Conservation (phyloP, 1,140 invertebrate genomes). For the Heliconius eleuchia region DNA sequence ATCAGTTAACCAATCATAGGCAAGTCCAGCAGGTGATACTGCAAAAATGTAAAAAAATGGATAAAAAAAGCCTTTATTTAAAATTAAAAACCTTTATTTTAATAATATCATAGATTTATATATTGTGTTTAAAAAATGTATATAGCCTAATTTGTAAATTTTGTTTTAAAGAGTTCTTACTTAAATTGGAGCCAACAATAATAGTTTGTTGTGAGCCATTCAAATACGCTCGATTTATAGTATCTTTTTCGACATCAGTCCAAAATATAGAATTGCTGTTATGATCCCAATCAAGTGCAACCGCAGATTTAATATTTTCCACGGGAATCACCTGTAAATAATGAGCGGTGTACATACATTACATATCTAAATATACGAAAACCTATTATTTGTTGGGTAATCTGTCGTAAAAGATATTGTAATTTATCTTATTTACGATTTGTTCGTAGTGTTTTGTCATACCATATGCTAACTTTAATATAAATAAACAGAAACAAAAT, state of each 20-base stretch:
- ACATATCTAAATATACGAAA: neutral
- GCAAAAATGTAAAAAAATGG: constrained; percentile 16
- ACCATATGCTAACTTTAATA: neutral
- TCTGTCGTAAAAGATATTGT: neutral
- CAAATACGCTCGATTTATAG: constrained; percentile 89
- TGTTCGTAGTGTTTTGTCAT: too few relatives aligned
- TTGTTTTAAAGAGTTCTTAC: constrained; percentile 69
- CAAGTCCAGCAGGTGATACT: constrained; percentile 89
- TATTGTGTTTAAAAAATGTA: too few relatives aligned
- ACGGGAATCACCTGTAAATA: constrained; percentile 85
- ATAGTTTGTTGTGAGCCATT: constrained; percentile 90
- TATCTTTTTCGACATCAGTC: constrained; percentile 92
- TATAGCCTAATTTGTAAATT: neutral
- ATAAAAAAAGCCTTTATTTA: too few relatives aligned
- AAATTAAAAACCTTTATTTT: too few relatives aligned
- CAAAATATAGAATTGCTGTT: constrained; percentile 91
- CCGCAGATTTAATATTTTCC: constrained; percentile 90
- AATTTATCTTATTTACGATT: neutral
- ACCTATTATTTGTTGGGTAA: neutral
- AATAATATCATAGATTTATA: too few relatives aligned
- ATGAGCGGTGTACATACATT: neutral
- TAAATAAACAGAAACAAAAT: neutral
- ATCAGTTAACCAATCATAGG: constrained; percentile 92
- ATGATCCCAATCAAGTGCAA: constrained; percentile 92
- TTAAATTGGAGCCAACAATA: constrained; percentile 85